Conservation (phyloP, 2,888 invertebrate genomes). For the Odontocolon sp. region DNA sequence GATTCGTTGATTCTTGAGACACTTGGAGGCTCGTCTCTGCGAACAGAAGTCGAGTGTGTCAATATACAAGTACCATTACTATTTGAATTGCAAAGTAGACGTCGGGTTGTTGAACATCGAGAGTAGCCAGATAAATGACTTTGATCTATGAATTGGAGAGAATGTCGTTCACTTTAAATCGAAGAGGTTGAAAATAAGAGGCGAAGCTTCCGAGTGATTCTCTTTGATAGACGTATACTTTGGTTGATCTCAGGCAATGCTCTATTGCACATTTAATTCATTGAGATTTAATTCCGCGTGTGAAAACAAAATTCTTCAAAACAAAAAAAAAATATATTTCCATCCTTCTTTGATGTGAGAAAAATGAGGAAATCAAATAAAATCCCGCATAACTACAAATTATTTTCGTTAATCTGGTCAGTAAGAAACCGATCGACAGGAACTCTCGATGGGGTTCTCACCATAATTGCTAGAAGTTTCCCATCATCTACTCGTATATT, state of each 20-base stretch:
- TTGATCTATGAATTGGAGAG: background rate
- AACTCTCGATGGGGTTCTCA: no score
- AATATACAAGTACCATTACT: background rate
- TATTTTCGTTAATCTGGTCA: no score
- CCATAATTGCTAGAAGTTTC: no score
- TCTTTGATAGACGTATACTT: background rate
- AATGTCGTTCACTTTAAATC: conserved; percentile 1
- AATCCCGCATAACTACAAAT: no score
- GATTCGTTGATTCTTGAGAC: background rate
- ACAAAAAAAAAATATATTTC: no score
- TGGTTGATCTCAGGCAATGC: background rate
- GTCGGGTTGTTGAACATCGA: background rate
- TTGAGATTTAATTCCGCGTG: no score
- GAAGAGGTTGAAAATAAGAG: background rate
- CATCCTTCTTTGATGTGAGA: no score
- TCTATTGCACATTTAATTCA: background rate
- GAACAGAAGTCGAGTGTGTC: background rate
- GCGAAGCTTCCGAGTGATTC: background rate
- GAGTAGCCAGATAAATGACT: conserved; percentile 1
- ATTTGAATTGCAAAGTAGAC: no score
- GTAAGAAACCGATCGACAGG: no score
- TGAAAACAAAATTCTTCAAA: no score
- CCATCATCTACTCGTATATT: no score
- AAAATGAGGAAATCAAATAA: no score
- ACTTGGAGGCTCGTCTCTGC: background rate